A percentile compares a stretch with the other conserved stretches of the same genome.
Conservation (phyloP, 2,888 invertebrate genomes). For the Ormyrus pomaceus region DNA sequence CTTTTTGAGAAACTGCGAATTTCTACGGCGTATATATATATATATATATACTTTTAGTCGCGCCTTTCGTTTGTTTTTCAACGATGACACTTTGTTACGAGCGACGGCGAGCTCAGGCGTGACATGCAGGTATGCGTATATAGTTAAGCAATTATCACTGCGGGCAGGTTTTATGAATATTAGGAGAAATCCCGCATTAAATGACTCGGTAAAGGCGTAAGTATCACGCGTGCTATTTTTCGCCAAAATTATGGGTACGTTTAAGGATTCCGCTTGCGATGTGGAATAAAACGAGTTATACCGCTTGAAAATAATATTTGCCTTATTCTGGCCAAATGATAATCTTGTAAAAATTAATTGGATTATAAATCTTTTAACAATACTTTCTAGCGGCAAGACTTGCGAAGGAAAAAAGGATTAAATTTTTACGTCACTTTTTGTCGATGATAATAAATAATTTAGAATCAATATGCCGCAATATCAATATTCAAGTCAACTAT, state of each 20-base stretch:
- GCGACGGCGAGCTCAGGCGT: background rate
- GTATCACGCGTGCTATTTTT: conserved; percentile 50
- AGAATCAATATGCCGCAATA: too few species aligned
- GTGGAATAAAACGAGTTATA: too few species aligned
- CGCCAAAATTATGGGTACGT: background rate
- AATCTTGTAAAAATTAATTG: background rate
- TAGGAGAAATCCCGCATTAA: conserved; percentile 43
- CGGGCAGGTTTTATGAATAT: conserved; percentile 34
- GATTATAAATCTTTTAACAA: too few species aligned
- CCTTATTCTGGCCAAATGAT: background rate
- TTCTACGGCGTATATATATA: conserved; percentile 19
- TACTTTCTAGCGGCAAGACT: too few species aligned
- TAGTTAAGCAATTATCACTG: conserved; percentile 47
- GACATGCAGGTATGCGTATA: background rate
- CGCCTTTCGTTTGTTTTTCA: conserved; percentile 19
- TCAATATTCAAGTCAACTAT: too few species aligned
- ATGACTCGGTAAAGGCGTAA: conserved; percentile 1
- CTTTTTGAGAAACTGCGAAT: background rate
- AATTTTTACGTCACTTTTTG: too few species aligned
- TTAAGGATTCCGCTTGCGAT: too few species aligned
- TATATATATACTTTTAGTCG: too few species aligned
- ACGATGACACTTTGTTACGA: conserved; percentile 1
- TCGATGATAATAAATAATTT: too few species aligned
- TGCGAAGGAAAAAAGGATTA: too few species aligned
- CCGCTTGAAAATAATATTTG: too few species aligned